Evolutionary conservation across 2,113 vertebrate genomes (phyloP), one percentile per base, ranked within the genome.

Genomic region (Ictidomys tridecemlineatus): DNA sequence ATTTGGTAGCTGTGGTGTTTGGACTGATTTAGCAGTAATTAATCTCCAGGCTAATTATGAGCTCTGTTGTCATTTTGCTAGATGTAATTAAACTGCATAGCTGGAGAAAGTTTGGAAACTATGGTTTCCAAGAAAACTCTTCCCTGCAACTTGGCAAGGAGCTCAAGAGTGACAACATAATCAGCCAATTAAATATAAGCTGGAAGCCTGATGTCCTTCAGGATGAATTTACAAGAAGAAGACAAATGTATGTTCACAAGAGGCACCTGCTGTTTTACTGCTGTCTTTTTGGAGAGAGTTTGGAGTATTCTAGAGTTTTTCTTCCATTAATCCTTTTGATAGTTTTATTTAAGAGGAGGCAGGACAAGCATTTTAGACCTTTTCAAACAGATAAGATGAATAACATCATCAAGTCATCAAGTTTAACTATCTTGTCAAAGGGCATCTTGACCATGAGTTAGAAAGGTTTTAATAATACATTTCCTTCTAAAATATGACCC

Each of bases 81-180:
- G 97, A 91, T 98, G 92, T 98, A 97, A 98, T 98, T 98, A 98
- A 98, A 98, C 96, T 97, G 97, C 98, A 95, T 98, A 98, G 98
- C 98, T 98, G 98, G 98, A 98, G 97, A 98, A 98, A 98, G 97
- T 98, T 98, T 97, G 97, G 97, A 97, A 97, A 97, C 92, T 97
- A 85, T 0, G 20, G 95, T 67, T 98, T 98, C 98, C 98, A 98
- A 96, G 93, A 96, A 98, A 97, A 97, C 72, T 98, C 97, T 96
- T 98, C 96, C 96, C 97, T 93, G 92, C 80, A 88, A 97, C 96
- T 94, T 98, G 98, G 97, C 98, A 98, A 88, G 78, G 70, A 95
- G 77, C 85, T 95, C 87, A 78, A 82, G 95, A 97, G 65, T 97
- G 97, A 98, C 98, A 97, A 97, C 93, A 94, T 98, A 98, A 98